Base-by-base conservation (phyloP, 2,113 vertebrate genomes). In the Pterocles gutturalis region DNA sequence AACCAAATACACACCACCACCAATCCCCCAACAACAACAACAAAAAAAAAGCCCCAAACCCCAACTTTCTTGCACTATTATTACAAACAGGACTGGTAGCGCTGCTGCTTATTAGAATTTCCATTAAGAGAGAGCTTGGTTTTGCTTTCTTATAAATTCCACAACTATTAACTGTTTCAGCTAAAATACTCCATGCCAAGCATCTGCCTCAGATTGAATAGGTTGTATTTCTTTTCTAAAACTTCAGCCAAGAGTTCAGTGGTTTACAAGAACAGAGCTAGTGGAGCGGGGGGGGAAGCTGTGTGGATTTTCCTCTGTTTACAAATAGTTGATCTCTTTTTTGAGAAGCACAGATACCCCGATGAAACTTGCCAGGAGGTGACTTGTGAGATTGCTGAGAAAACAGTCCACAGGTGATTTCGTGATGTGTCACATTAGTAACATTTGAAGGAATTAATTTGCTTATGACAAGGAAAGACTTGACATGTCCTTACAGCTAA, bases 191-290 rank as follows among this genome's bases (percentile, higher is more conserved):
- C 26, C 1, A 8, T 83, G 82, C 90, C 82, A 83, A 73, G 82
- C 71, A 86, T 96, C 78, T 96, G 91, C 81, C 85, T 93, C 31
- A 51, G 62, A 85, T 69, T 69, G 92, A 92, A 81, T 46, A 11
- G 1, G 3, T 11, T 77, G 83, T 81, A 83, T 90, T 82, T 60
- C 26, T 84, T 94, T 94, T 86, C 58, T 67, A 83, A 12, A 83
- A 51, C 83, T 81, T 96, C 64, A 91, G 83, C 76, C 62, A 92
- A 90, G 83, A 91, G 83, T 87, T 96, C 80, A 73, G 64, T 83
- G 80, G 64, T 89, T 96, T 90, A 66, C 43, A 89, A 78, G 83
- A 90, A 55, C 86, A 89, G 69, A 81, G 34, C 62, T 92, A 1
- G 1, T 31, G 45, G 26, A 9, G 18, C n/a, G n/a, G 17, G 18